Evolutionary conservation across 2,888 invertebrate species (phyloP).

Genomic region (Spialia ferax): DNA sequence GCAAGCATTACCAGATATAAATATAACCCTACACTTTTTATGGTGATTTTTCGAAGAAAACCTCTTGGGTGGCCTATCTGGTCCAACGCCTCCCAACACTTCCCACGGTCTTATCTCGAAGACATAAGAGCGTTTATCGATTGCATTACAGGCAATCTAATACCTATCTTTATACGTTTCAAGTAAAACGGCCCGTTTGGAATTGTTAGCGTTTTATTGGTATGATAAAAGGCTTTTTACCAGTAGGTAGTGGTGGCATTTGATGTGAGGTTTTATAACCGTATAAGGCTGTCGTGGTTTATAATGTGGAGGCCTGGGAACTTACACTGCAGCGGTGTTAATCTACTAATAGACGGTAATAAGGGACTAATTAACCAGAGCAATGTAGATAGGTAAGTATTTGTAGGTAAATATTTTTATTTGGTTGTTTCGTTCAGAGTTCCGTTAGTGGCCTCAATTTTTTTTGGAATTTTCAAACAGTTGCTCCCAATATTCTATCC

Average conservation of each 20-base stretch:
- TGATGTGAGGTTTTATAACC: slow-evolving; percentile 49
- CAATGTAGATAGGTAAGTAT: neutral
- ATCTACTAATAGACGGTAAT: slow-evolving; percentile 27
- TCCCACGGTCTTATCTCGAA: slow-evolving; percentile 42
- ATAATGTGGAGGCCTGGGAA: slow-evolving; percentile 23
- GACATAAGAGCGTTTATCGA: slow-evolving; percentile 45
- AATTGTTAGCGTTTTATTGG: slow-evolving; percentile 66
- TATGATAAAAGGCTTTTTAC: slow-evolving; percentile 58
- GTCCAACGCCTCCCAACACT: slow-evolving; percentile 33
- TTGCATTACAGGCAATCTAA: slow-evolving; percentile 17
- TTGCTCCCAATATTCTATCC: too few species aligned
- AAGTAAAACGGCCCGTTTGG: slow-evolving; percentile 50
- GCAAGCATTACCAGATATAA: slow-evolving; percentile 49
- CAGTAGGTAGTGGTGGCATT: slow-evolving; percentile 49
- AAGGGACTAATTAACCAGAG: slow-evolving; percentile 12
- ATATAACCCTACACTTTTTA: slow-evolving; percentile 63
- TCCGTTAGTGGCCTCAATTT: neutral
- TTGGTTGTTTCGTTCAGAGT: neutral
- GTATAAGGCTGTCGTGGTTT: slow-evolving; percentile 16
- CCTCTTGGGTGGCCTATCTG: slow-evolving; percentile 68
- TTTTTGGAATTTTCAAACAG: too few species aligned
- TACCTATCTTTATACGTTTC: slow-evolving; percentile 42
- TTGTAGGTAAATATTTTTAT: slow-evolving; percentile 2
- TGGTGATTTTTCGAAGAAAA: slow-evolving; percentile 64
- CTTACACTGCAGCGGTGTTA: slow-evolving; percentile 27